These are phyloP conservation scores for Aldrovandia affinis DNA, from an alignment of 2,797 vertebrate genomes.

Conservation along the genomic window DNA sequence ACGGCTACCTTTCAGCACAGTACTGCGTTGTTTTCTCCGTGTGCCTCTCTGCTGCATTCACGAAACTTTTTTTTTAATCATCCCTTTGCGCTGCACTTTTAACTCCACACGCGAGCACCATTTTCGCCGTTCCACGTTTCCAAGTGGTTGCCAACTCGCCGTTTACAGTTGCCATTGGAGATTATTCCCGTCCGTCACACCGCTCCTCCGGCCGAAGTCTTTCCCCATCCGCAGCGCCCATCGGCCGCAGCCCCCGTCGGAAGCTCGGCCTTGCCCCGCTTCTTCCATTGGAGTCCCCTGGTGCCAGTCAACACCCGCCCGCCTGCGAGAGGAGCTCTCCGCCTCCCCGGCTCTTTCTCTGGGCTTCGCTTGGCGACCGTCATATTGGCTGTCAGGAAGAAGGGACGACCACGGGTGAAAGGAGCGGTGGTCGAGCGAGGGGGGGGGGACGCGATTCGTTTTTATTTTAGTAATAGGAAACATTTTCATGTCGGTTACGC, in stretches of 20 bases:
- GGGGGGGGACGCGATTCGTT: background rate
- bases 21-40: conserved; percentile 28
- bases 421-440: conserved; percentile 53
- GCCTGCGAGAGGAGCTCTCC: conserved; percentile 50
- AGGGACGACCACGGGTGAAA: conserved; percentile 59
- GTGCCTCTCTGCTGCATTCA: conserved; percentile 26
- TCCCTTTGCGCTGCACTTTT: conserved; percentile 35
- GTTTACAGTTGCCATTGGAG: conserved; percentile 61
- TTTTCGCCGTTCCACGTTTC: conserved; percentile 75
- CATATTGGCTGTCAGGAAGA: conserved; percentile 73
- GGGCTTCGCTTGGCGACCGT: conserved; percentile 60
- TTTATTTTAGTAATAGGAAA: conserved; percentile 51
- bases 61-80: conserved; percentile 32
- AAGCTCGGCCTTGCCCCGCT: conserved; percentile 51
- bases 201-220: conserved; percentile 33
- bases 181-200: conserved; percentile 56
- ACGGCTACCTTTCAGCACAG: conserved; percentile 32
- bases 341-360: conserved; percentile 57
- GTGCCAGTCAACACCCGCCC: conserved; percentile 63
- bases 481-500: background rate
- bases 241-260: conserved; percentile 62
- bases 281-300: conserved; percentile 59
- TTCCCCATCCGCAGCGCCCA: conserved; percentile 57
- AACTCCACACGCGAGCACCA: conserved; percentile 58
- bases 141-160: conserved; percentile 62